Base-by-base conservation (phyloP, 2,113 vertebrate species). In the Datnioides undecimradiatus region DNA sequence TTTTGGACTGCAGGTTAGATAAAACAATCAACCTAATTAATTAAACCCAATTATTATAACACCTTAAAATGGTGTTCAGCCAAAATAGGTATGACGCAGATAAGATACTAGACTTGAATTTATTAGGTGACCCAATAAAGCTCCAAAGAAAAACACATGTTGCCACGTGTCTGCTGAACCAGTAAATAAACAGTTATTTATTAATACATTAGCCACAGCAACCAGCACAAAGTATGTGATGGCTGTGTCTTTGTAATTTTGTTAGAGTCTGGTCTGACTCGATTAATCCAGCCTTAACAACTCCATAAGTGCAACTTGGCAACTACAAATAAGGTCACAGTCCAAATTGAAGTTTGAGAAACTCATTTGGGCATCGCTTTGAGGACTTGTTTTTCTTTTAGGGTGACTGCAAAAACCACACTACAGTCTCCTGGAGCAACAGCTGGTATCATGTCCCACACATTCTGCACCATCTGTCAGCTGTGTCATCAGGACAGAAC, bases 371-470 rank as follows among this genome's bases (percentile, higher is more conserved):
- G 21, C 25, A n/a, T 75, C 29, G 41, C 13, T 80, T 55, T 14
- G 3, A 55, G 5, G 31, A 40, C 17, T 66, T 60, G 2, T 57
- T 86, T 76, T 70, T 48, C 57, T 70, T 82, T 45, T 6, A 51
- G 27, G 25, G 8, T 31, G 33, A 76, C 21, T 64, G 63, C 38
- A 59, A 45, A 49, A 13, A 59, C n/a, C 10, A 10, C 43, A 69
- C 62, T 40, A 29, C 64, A 72, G 77, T 84, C 71, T 89, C 59
- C 79, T 85, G 82, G 69, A 88, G 79, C 79, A 92, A 92, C 91
- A 90, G 88, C 88, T 92, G 89, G 87, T 88, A 71, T 85, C 74
- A 54, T 89, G 83, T 92, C 91, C 90, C 87, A 92, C 91, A 89
- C 89, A 85, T 87, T 90, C 60, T 2, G 65, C 86, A 87, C 88